These are phyloP conservation scores for Campoletis raptor DNA, from an alignment of 2,888 invertebrate species.

Conservation along the genomic window DNA sequence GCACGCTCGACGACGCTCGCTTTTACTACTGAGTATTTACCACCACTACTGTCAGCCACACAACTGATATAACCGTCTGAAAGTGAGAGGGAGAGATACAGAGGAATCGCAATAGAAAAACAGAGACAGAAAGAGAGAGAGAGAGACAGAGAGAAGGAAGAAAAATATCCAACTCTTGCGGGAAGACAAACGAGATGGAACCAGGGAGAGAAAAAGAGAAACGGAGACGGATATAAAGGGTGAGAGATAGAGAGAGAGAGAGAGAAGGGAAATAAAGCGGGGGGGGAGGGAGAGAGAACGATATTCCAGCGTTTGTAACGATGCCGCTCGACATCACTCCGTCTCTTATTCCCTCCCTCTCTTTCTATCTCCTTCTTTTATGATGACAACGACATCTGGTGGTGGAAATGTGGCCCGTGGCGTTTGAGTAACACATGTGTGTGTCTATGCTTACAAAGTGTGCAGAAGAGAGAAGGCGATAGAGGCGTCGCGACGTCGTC, in stretches of 20 bases:
- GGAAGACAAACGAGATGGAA: slow-evolving; percentile 34
- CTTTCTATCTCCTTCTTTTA: neutral
- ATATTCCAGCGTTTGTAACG: slow-evolving; percentile 50
- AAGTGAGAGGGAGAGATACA: slow-evolving; percentile 7
- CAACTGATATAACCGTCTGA: slow-evolving; percentile 40
- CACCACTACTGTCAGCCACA: slow-evolving; percentile 30
- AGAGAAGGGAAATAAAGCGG: slow-evolving; percentile 48
- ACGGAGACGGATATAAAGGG: slow-evolving; percentile 13
- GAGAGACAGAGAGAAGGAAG: neutral
- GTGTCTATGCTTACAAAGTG: slow-evolving; percentile 22
- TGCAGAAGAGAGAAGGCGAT: slow-evolving; percentile 48
- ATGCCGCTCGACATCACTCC: slow-evolving; percentile 39
- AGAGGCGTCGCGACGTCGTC: slow-evolving; percentile 56
- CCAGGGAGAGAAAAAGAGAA: slow-evolving; percentile 30
- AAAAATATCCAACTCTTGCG: slow-evolving; percentile 35
- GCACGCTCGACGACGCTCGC: slow-evolving; percentile 59
- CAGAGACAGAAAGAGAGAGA: slow-evolving; percentile 23
- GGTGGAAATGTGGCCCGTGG: slow-evolving; percentile 24
- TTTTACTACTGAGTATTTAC: slow-evolving; percentile 35
- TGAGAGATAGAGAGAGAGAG: slow-evolving; percentile 9
- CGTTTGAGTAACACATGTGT: slow-evolving; percentile 26
- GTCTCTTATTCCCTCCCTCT: slow-evolving; percentile 14
- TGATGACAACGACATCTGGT: slow-evolving; percentile 42
- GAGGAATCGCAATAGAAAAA: neutral
- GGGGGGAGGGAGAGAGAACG: slow-evolving; percentile 37